phyloP scores from a whole-genome alignment of 2,888 invertebrate genomes.

The Cryptocheilus praepositus region DNA sequence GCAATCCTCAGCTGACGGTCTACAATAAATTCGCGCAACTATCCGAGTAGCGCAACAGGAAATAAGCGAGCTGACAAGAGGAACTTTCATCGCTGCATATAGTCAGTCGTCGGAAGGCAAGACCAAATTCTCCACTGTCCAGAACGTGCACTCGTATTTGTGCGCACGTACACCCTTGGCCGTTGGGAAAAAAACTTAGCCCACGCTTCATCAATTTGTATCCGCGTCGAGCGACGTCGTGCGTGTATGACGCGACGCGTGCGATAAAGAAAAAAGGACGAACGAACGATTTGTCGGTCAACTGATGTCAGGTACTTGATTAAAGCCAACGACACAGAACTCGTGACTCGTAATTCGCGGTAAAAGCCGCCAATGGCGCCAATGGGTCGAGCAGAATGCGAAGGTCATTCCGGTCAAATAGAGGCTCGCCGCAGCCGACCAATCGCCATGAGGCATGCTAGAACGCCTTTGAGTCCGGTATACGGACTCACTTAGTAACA shows the following conservation, averaged over 20 bases:
- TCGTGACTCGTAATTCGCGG: constrained; percentile 27
- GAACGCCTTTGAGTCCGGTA: constrained; percentile 35
- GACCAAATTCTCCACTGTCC: no score
- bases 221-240: neutral
- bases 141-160: no score
- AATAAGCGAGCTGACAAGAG: no score
- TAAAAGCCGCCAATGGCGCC: constrained; percentile 43
- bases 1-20: no score
- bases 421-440: constrained; percentile 64
- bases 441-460: constrained; percentile 46
- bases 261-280: neutral
- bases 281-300: neutral
- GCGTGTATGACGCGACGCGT: neutral
- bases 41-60: no score
- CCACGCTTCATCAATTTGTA: neutral
- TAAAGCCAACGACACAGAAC: constrained; percentile 3
- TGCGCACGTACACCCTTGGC: no score
- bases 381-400: constrained; percentile 53
- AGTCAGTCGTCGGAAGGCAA: no score
- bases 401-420: constrained; percentile 63
- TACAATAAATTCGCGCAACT: no score
- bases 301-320: constrained; percentile 5
- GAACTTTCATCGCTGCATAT: no score
- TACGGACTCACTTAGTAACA: constrained; percentile 41
- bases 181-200: no score